Evolutionary conservation across 1,140 invertebrate species (phyloP).

Genomic region (Drosophila prosaltans): DNA sequence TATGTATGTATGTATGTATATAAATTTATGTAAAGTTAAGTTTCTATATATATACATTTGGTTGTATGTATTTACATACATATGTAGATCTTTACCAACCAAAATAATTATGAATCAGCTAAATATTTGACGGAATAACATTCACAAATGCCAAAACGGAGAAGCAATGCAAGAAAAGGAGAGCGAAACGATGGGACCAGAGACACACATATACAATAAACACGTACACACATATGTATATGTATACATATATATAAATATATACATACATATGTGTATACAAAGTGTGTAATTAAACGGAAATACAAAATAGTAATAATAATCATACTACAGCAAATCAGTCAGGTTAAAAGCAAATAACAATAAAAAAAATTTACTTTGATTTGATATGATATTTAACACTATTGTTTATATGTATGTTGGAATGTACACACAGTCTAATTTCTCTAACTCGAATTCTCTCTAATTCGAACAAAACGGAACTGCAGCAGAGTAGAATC

Average conservation of each 20-base stretch:
- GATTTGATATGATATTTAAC: too few relatives aligned
- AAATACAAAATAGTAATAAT: slow-evolving; percentile 44
- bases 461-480: too few relatives aligned
- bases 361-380: slow-evolving; percentile 5
- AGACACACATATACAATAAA: neutral
- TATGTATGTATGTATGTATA: neutral
- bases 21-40: too few relatives aligned
- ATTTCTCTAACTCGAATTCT: too few relatives aligned
- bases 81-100: slow-evolving; percentile 38
- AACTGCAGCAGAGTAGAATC: too few relatives aligned
- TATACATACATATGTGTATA: too few relatives aligned
- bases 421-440: too few relatives aligned
- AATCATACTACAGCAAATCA: neutral
- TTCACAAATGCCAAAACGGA: slow-evolving; percentile 24
- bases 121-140: slow-evolving; percentile 28
- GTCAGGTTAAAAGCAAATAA: slow-evolving; percentile 11
- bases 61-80: neutral
- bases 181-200: neutral
- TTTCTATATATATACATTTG: too few relatives aligned
- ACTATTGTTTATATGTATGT: too few relatives aligned
- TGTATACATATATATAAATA: too few relatives aligned
- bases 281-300: slow-evolving; percentile 52
- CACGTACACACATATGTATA: too few relatives aligned
- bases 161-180: slow-evolving; percentile 11
- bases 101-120: slow-evolving; percentile 78